phyloP scores from a whole-genome alignment of 2,888 invertebrate genomes.

The Sipha maydis region DNA sequence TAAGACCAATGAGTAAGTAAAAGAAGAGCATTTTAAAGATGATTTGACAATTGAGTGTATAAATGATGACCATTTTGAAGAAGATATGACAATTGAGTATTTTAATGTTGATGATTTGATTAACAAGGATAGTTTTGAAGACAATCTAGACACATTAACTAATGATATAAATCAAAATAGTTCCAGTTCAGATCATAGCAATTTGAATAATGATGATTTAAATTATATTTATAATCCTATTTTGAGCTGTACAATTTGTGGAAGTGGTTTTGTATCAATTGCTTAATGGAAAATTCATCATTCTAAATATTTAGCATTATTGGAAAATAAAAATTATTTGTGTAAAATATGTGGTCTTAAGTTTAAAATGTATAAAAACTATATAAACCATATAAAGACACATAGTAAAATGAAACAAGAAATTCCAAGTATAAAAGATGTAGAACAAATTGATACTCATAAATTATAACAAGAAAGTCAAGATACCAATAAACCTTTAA shows the following conservation, averaged over 20 bases:
- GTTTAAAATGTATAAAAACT: slow-evolving; percentile 45
- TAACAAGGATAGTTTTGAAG: background rate
- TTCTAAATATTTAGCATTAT: slow-evolving; percentile 14
- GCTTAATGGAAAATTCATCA: slow-evolving; percentile 49
- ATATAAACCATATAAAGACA: slow-evolving; percentile 17
- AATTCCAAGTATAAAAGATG: background rate
- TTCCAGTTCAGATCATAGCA: background rate
- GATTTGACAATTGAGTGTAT: background rate
- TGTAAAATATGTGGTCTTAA: slow-evolving; percentile 47
- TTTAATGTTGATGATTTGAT: background rate
- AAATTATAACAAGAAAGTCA: background rate
- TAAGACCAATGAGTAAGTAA: background rate
- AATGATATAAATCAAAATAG: background rate
- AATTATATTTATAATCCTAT: background rate
- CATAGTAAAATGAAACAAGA: slow-evolving; percentile 6
- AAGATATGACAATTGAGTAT: background rate
- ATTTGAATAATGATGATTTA: slow-evolving; percentile 26
- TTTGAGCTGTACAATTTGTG: slow-evolving; percentile 29
- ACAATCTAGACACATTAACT: background rate
- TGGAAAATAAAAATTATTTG: background rate
- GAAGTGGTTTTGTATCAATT: slow-evolving; percentile 16
- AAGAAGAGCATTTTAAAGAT: background rate
- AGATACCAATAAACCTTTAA: background rate
- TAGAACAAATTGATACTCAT: slow-evolving; percentile 7
- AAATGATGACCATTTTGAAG: background rate